Evolutionary conservation across 1,140 invertebrate genomes (phyloP).

Genomic region (Cyclina sinensis): DNA sequence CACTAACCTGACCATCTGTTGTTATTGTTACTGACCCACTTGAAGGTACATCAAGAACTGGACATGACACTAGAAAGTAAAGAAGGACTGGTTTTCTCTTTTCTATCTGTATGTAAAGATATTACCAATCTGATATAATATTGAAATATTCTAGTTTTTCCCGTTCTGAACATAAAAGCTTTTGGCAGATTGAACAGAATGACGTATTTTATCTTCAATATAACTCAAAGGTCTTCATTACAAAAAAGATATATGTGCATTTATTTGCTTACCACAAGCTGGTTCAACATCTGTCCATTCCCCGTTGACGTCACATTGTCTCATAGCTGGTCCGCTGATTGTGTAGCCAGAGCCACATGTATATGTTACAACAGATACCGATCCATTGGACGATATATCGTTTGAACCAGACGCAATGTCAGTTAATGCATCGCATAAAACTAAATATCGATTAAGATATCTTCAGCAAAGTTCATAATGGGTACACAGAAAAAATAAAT

Average conservation of each 20-base stretch:
- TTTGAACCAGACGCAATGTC: not conserved
- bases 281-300: not conserved
- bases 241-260: not conserved
- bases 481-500: no score
- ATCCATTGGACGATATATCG: slow-evolving; percentile 20
- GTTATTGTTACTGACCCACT: slow-evolving; percentile 28
- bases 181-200: no score
- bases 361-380: slow-evolving; percentile 24
- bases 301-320: not conserved
- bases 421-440: not conserved
- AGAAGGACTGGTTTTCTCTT: no score
- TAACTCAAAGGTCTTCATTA: no score
- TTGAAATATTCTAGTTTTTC: no score
- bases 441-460: not conserved
- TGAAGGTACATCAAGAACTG: slow-evolving; percentile 1
- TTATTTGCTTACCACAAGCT: not conserved
- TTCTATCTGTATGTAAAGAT: no score
- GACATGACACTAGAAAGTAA: slow-evolving; percentile 49
- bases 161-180: no score
- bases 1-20: slow-evolving; percentile 4
- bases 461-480: no score
- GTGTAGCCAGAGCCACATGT: slow-evolving; percentile 45
- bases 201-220: no score
- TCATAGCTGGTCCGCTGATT: not conserved
- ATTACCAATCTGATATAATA: no score